phyloP scores from a whole-genome alignment of 2,888 invertebrate genomes.

The Heliconius aoede region DNA sequence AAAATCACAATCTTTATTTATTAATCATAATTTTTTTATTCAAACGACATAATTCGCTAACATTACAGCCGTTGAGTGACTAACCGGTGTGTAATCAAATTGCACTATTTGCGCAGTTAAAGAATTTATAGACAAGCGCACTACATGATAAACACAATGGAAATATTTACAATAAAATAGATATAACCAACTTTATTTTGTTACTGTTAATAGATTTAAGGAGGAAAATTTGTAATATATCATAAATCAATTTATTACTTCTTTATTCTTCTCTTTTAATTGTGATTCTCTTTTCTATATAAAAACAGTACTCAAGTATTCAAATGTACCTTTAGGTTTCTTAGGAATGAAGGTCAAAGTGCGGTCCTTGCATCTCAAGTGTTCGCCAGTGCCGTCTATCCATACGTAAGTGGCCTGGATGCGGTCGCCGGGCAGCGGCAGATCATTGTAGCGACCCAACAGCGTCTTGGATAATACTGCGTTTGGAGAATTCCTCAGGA shows the following conservation, averaged over 20 bases:
- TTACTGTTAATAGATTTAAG: background rate
- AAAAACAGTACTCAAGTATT: too few relatives aligned
- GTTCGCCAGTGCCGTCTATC: conserved; percentile 97
- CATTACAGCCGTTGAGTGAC: background rate
- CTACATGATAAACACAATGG: conserved; percentile 23
- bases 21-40: background rate
- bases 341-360: conserved; percentile 93
- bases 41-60: background rate
- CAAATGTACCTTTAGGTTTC: conserved; percentile 86
- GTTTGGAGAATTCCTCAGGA: conserved; percentile 89
- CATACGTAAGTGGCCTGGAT: conserved; percentile 95
- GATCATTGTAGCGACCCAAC: conserved; percentile 87
- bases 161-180: conserved; percentile 15
- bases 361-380: conserved; percentile 93
- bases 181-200: background rate
- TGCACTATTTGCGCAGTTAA: conserved; percentile 20
- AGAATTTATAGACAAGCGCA: conserved; percentile 18
- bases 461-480: conserved; percentile 91
- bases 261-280: background rate
- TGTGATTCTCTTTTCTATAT: background rate
- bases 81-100: background rate
- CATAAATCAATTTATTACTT: background rate
- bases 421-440: conserved; percentile 90
- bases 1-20: too few relatives aligned
- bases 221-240: too few relatives aligned